These are phyloP conservation scores for Xenopus petersii DNA, from an alignment of 2,797 vertebrate species.

Conservation along the genomic window DNA sequence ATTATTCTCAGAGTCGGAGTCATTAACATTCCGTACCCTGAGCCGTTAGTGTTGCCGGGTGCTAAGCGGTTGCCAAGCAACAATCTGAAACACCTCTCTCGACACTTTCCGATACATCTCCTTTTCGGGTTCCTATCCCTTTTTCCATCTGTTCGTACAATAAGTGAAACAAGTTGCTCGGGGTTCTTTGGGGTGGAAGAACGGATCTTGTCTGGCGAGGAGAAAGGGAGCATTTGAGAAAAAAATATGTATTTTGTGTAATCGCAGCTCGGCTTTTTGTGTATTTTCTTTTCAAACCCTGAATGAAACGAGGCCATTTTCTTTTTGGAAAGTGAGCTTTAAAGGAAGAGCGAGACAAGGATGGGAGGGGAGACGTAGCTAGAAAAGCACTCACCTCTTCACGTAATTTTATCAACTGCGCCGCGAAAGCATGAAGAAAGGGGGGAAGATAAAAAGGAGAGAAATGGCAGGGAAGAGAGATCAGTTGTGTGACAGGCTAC, in stretches of 20 bases:
- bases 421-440: slow-evolving; percentile 79
- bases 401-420: slow-evolving; percentile 99
- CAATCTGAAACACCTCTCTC: not conserved
- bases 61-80: slow-evolving; percentile 12
- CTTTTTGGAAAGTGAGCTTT: slow-evolving; percentile 26
- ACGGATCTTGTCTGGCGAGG: not conserved
- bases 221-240: not conserved
- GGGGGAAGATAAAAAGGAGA: slow-evolving; percentile 81
- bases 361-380: slow-evolving; percentile 70
- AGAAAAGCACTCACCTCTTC: slow-evolving; percentile 96
- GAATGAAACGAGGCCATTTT: slow-evolving; percentile 57
- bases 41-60: not conserved
- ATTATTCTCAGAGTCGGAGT: not conserved
- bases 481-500: slow-evolving; percentile 88
- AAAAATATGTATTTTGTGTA: slow-evolving; percentile 18
- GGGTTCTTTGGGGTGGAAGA: not conserved
- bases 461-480: slow-evolving; percentile 89
- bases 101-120: not conserved
- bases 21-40: slow-evolving; percentile 12
- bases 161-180: slow-evolving; percentile 12
- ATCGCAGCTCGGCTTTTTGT: slow-evolving; percentile 38
- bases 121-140: not conserved
- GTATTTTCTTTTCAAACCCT: slow-evolving; percentile 56
- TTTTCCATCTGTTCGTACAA: slow-evolving; percentile 1
- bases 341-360: slow-evolving; percentile 56